Conservation (phyloP, 1,140 invertebrate species). For the Lucilia cuprina region DNA sequence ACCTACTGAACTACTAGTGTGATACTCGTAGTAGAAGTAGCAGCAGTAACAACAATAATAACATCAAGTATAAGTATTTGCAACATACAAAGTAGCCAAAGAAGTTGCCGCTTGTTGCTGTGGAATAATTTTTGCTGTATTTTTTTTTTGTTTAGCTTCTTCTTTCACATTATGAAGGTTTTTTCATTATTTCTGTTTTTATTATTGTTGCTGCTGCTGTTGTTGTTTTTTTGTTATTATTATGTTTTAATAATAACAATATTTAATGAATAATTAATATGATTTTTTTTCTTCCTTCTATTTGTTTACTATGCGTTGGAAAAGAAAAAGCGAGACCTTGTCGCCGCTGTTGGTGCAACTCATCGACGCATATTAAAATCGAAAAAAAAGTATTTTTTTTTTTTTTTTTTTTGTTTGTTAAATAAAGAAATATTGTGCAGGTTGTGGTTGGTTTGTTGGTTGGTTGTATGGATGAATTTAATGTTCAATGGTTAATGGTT, state of each 20-base stretch:
- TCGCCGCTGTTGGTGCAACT: not conserved
- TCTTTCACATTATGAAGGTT: not conserved
- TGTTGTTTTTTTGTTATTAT: slow-evolving; percentile 16
- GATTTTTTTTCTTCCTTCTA: not conserved
- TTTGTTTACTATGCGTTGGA: not conserved
- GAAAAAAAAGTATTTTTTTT: not conserved
- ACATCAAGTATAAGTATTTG: slow-evolving; percentile 1
- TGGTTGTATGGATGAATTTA: not conserved
- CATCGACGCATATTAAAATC: not conserved
- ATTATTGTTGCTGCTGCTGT: not conserved
- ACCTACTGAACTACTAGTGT: slow-evolving; percentile 54
- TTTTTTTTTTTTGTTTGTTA: not conserved
- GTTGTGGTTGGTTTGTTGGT: not conserved
- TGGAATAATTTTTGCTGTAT: not conserved
- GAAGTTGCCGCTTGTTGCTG: not conserved
- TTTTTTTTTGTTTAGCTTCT: too few relatives aligned
- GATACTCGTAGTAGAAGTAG: slow-evolving; percentile 38
- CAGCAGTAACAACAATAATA: slow-evolving; percentile 31
- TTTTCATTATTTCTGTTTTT: not conserved
- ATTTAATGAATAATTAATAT: slow-evolving; percentile 25
- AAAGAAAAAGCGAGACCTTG: not conserved
- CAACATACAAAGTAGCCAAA: not conserved
- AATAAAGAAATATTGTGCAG: not conserved
- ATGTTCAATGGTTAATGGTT: not conserved
- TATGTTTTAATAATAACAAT: slow-evolving; percentile 19